These are phyloP conservation scores for Galerucella pusilla DNA, from an alignment of 2,888 invertebrate species.

Conservation along the genomic window DNA sequence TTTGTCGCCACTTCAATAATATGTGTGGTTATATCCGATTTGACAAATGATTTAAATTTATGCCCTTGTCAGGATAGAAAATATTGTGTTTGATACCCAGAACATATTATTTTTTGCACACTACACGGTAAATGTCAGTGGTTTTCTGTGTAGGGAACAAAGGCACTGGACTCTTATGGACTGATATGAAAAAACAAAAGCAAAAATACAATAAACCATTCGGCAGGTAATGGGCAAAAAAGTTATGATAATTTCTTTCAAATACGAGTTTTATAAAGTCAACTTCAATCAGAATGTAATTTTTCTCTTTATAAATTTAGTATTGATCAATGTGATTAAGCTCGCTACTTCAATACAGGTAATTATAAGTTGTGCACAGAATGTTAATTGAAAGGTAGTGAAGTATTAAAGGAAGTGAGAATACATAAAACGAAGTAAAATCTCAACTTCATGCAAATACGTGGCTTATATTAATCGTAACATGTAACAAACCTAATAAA, in stretches of 20 bases:
- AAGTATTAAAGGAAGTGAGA: slow-evolving; percentile 4
- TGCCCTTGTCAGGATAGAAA: no score
- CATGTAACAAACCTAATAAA: slow-evolving; percentile 5
- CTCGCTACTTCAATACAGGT: slow-evolving; percentile 2
- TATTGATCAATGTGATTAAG: background rate
- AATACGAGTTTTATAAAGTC: background rate
- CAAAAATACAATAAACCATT: no score
- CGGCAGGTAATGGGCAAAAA: background rate
- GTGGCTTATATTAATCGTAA: slow-evolving; percentile 11
- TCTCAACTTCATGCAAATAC: slow-evolving; percentile 4
- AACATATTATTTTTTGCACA: no score
- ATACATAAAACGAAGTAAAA: slow-evolving; percentile 10
- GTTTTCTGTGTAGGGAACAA: no score
- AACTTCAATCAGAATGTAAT: background rate
- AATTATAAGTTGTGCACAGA: slow-evolving; percentile 9
- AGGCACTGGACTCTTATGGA: no score
- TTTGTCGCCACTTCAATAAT: no score
- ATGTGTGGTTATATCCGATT: no score
- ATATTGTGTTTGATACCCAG: no score
- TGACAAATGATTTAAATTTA: no score
- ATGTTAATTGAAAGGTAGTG: slow-evolving; percentile 7
- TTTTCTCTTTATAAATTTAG: background rate
- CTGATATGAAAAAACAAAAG: no score
- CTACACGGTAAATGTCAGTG: no score
- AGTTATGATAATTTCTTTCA: background rate